Evolutionary conservation across 2,113 vertebrate genomes (phyloP), one percentile per base, ranked within the genome.

Genomic region (Sylvilagus bachmani): DNA sequence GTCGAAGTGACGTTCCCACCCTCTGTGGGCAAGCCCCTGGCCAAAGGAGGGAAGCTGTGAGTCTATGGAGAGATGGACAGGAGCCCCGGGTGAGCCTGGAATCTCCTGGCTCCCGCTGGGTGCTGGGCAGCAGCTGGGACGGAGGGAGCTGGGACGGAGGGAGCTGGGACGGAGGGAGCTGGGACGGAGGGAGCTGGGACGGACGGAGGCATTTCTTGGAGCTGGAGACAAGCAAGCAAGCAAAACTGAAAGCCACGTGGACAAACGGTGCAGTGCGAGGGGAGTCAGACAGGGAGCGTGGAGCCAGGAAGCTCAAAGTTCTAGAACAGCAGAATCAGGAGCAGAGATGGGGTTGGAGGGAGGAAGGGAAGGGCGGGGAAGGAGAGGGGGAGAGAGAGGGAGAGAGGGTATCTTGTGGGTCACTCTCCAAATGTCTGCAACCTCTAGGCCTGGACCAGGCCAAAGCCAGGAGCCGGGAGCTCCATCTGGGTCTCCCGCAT

Each of bases 11-110:
- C 77, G 16, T 89, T 51, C 25, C 62, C 70, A 64, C 16, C 16
- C 9, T 93, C 69, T 71, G 17, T 85, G 92, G 49, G 53, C 36
- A 4, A 95, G 96, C 89, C 36, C 44, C 77, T 61, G 31, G 55
- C 10, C 38, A 70, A 78, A 92, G 38, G 69, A 44, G 22, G 22
- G 27, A 87, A 93, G 53, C 14, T 70, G 21, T 21, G 33, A 17
- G 6, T 25, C 4, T 31, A 0, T 4, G 1, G 44, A 84, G 31
- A 86, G 16, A 86, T 33, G 12, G n/a, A 61, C 19, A 49, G 55
- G 31, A 83, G 88, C 69, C 3, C 22, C 49, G 31, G 29, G n/a
- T 62, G 64, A 82, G 38, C 29, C 38, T 91, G 74, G 38, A 16
- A 31, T 3, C 16, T 4, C 29, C 6, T 11, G 29, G 8, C 27